Evolutionary conservation across 2,888 invertebrate genomes (phyloP), one percentile per base, ranked within the genome.

Genomic region (Argynnis bischoffii): DNA sequence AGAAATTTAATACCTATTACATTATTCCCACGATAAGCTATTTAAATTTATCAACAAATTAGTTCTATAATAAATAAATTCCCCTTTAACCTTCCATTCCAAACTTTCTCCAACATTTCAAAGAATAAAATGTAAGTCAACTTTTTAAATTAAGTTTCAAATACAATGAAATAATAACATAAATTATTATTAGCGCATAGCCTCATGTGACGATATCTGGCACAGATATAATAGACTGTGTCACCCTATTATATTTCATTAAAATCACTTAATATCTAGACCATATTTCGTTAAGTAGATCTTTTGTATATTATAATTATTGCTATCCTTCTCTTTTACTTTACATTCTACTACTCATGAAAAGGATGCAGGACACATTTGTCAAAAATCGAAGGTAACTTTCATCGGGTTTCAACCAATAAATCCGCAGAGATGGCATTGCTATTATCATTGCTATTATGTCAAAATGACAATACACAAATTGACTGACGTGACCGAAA

Each of bases 401-500:
- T 90, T 90, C 88, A 85, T 89, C 86, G 80, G 83, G 84, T 86
- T 90, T 89, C 86, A 84, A 89, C 90, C 90, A 92, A 90, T 90
- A 90, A 88, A 85, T 81, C 85, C 82, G 81, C 84, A 81, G 87
- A 89, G 90, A 90, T 91, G 90, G 87, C 82, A 87, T 80, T 76
- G 82, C 92, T 92, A 92, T 92, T 92, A 91, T 92, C 82, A 87
- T 80, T 76, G 82, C 92, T 92, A 92, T 92, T 92, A 91, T 92
- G 89, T 90, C 89, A 86, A 86, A 88, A 88, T 91, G 88, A 92
- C 90, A 92, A 92, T 91, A 90, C 88, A 90, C 87, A 88, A 90
- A 92, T 92, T 91, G 92, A 92, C 90, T 91, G 92, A 92, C 90
- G 87, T 86, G 89, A 86, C 89, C 90, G 87, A 90, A 86, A 90